Percentiles rank a stretch among this genome's conserved stretches.
Evolutionary conservation across 1,140 invertebrate species (phyloP).

Genomic region (Drosophila pachea): DNA sequence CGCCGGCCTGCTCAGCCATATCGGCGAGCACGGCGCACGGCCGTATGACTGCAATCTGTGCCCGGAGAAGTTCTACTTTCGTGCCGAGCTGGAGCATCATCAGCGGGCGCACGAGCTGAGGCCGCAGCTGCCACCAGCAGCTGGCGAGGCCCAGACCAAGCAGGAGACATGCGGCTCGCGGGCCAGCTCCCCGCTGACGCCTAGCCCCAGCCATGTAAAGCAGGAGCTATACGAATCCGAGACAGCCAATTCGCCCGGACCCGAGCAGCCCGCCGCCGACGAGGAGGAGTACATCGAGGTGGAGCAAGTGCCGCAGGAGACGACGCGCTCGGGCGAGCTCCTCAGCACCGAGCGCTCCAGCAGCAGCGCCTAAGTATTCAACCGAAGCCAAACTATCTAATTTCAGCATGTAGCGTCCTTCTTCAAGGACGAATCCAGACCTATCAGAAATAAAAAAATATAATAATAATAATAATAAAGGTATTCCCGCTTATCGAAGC

Average conservation of each 20-base stretch:
- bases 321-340: slow-evolving; percentile 33
- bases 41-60: slow-evolving; percentile 92
- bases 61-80: slow-evolving; percentile 93
- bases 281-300: slow-evolving; percentile 79
- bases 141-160: slow-evolving; percentile 17
- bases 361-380: slow-evolving; percentile 48
- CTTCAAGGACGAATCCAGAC: neutral
- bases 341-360: slow-evolving; percentile 56
- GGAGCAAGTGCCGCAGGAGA: slow-evolving; percentile 68
- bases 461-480: slow-evolving; percentile 1
- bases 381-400: slow-evolving; percentile 3
- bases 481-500: slow-evolving; percentile 10
- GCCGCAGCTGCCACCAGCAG: neutral
- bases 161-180: slow-evolving; percentile 31
- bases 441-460: neutral
- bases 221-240: slow-evolving; percentile 66
- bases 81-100: slow-evolving; percentile 94
- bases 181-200: slow-evolving; percentile 22
- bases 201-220: slow-evolving; percentile 58
- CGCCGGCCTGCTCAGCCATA: slow-evolving; percentile 88
- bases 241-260: slow-evolving; percentile 10
- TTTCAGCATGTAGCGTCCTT: slow-evolving; percentile 7
- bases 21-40: slow-evolving; percentile 89
- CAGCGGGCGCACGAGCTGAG: slow-evolving; percentile 62
- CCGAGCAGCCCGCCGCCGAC: slow-evolving; percentile 39